phyloP scores from a whole-genome alignment of 2,113 vertebrate species.

The Donacobius atricapilla region DNA sequence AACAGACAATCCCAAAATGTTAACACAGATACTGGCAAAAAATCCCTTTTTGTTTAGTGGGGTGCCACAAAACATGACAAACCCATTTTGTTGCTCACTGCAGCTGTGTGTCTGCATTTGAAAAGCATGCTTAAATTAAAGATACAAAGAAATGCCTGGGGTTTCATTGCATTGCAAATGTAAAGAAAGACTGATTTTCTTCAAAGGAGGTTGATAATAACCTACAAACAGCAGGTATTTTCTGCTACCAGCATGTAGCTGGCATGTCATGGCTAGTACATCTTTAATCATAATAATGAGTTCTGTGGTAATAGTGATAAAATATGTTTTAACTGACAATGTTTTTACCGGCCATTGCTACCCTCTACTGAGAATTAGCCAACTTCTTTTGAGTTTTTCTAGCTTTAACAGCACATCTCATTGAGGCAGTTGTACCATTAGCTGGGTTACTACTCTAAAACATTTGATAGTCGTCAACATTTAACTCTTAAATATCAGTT shows the following conservation, averaged over 20 bases:
- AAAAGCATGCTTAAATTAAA: slow-evolving; percentile 52
- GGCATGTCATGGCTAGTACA: slow-evolving; percentile 59
- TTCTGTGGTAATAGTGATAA: slow-evolving; percentile 60
- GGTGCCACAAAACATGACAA: neutral
- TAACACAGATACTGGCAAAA: neutral
- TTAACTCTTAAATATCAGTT: neutral
- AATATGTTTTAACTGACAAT: slow-evolving; percentile 58
- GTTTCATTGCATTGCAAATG: slow-evolving; percentile 62
- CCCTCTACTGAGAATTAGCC: neutral
- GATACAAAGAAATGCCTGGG: slow-evolving; percentile 58
- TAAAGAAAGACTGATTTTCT: slow-evolving; percentile 62
- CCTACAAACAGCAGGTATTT: slow-evolving; percentile 68
- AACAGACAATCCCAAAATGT: neutral
- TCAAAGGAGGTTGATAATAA: slow-evolving; percentile 67
- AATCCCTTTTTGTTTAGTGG: neutral
- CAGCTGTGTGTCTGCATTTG: slow-evolving; percentile 42
- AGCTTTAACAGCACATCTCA: neutral
- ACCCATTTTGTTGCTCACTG: neutral
- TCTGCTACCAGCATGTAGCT: slow-evolving; percentile 64
- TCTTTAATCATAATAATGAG: slow-evolving; percentile 70
- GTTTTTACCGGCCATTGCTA: slow-evolving; percentile 42
- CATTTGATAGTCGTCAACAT: neutral
- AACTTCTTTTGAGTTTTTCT: neutral
- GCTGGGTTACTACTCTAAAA: neutral
- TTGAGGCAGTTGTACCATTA: neutral